Percentiles rank a stretch among this genome's conserved stretches.
Evolutionary conservation across 2,113 vertebrate species (phyloP).

Genomic region (Procavia capensis): DNA sequence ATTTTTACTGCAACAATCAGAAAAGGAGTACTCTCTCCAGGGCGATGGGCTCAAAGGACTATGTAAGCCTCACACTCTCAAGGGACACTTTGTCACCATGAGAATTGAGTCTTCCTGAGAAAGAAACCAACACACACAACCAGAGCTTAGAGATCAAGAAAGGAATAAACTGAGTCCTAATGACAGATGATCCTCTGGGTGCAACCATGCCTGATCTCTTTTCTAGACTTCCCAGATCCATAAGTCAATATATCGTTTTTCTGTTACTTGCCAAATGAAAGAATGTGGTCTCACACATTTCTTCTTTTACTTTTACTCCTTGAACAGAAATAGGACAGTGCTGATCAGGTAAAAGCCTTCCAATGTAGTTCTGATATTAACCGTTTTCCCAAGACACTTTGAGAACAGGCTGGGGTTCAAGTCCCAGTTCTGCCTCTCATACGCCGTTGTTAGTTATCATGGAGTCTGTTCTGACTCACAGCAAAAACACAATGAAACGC

Average conservation of each 20-base stretch:
- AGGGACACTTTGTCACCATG: neutral
- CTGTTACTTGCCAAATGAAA: neutral
- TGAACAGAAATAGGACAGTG: neutral
- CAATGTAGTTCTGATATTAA: neutral
- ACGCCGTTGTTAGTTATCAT: too few species aligned
- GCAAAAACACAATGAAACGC: too few species aligned
- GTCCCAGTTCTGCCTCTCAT: neutral
- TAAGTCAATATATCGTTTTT: neutral
- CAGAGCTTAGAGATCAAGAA: neutral
- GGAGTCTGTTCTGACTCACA: too few species aligned
- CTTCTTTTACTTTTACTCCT: constrained; percentile 5
- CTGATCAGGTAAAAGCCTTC: neutral
- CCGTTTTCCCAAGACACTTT: neutral
- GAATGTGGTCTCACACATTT: neutral
- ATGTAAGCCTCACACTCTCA: neutral
- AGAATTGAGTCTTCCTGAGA: neutral
- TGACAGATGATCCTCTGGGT: neutral
- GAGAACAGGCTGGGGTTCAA: neutral
- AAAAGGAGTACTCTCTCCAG: neutral
- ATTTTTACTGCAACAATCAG: neutral
- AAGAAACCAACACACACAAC: neutral
- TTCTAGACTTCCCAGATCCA: neutral
- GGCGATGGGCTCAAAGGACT: neutral
- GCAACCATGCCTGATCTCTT: neutral
- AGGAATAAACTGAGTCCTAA: neutral